Conservation (phyloP, 2,888 invertebrate species). For the Noctua fimbriata region DNA sequence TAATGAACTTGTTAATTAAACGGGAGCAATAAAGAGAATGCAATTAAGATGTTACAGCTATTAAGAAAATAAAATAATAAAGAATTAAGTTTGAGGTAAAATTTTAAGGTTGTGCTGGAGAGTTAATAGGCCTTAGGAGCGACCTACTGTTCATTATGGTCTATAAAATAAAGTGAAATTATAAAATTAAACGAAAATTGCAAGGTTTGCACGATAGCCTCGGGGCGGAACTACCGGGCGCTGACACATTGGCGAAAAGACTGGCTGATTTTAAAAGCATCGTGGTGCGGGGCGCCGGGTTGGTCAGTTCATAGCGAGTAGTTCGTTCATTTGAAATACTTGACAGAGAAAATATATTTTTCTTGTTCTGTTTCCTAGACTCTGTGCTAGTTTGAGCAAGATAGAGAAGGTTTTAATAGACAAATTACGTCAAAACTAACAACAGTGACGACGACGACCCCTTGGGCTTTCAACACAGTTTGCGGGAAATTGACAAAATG, state of each 20-base stretch:
- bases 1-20: conserved; percentile 80
- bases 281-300: too few species aligned
- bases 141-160: conserved; percentile 75
- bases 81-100: conserved; percentile 54
- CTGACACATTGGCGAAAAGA: conserved; percentile 48
- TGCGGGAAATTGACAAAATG: too few species aligned
- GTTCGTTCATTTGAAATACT: too few species aligned
- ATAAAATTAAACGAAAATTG: conserved; percentile 81
- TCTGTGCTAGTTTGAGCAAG: too few species aligned
- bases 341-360: too few species aligned
- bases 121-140: conserved; percentile 65
- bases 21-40: conserved; percentile 76
- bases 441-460: too few species aligned
- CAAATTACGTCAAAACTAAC: too few species aligned
- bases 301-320: too few species aligned
- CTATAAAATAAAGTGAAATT: conserved; percentile 82
- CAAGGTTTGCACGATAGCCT: conserved; percentile 72
- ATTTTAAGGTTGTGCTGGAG: conserved; percentile 59
- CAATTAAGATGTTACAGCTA: conserved; percentile 79
- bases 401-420: too few species aligned
- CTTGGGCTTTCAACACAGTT: too few species aligned
- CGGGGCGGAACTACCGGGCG: conserved; percentile 58
- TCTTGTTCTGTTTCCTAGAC: too few species aligned
- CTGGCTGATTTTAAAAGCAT: conserved; percentile 1
- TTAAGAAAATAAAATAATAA: conserved; percentile 76